These are phyloP conservation scores for Caenorhabditis becei DNA, from an alignment of 2,888 invertebrate genomes.

Conservation along the genomic window DNA sequence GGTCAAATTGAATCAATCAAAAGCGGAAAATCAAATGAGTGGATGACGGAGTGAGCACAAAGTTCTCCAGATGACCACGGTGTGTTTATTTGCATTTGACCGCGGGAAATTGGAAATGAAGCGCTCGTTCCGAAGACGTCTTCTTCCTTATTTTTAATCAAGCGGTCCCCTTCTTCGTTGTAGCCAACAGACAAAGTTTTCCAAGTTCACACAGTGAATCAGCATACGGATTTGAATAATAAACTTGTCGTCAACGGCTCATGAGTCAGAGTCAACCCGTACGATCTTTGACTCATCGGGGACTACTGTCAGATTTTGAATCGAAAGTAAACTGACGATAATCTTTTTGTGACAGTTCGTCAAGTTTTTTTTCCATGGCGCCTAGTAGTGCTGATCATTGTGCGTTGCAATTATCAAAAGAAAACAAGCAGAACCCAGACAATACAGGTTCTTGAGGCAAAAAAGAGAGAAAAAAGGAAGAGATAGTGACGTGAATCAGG, in stretches of 20 bases:
- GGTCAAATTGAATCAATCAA: conserved; percentile 3
- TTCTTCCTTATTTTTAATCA: conserved; percentile 29
- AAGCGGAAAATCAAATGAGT: conserved; percentile 16
- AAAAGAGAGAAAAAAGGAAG: not conserved
- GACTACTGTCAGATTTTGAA: not conserved
- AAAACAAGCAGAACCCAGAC: conserved; percentile 4
- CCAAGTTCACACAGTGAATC: not conserved
- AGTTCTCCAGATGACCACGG: conserved; percentile 21
- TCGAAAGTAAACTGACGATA: conserved; percentile 27
- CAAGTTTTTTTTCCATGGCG: conserved; percentile 15
- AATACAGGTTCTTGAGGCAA: conserved; percentile 5
- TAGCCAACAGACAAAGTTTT: not conserved
- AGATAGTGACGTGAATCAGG: not conserved
- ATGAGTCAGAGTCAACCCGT: conserved; percentile 31
- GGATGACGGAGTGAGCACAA: not conserved
- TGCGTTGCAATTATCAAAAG: conserved; percentile 13
- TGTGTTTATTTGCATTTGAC: conserved; percentile 10
- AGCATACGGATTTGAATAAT: conserved; percentile 24
- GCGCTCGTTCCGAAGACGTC: conserved; percentile 29
- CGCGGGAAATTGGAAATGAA: conserved; percentile 42
- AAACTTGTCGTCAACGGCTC: not conserved
- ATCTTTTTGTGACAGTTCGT: conserved; percentile 39
- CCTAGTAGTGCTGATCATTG: conserved; percentile 38
- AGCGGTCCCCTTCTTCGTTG: not conserved
- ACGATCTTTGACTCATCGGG: conserved; percentile 36